A percentile compares a stretch with the other conserved stretches of the same genome.
Conservation (phyloP, 1,140 invertebrate species). For the Nilaparvata lugens region DNA sequence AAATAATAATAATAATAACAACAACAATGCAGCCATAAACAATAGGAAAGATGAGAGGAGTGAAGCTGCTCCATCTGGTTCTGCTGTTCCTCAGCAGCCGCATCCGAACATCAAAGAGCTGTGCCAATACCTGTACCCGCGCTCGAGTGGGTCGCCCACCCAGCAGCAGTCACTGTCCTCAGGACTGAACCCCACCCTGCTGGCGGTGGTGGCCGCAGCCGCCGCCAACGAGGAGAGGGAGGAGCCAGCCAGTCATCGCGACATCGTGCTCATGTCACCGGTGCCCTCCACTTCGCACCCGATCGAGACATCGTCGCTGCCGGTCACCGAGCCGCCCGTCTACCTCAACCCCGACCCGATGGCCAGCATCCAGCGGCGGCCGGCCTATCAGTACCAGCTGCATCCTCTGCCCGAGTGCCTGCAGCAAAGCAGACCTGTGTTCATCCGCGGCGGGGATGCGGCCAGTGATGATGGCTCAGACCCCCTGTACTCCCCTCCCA, state of each 20-base stretch:
- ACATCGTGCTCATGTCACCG: conserved; percentile 16
- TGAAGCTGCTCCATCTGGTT: not conserved
- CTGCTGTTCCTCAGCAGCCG: no score
- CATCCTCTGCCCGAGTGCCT: conserved; percentile 15
- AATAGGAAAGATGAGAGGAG: not conserved
- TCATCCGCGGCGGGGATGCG: conserved; percentile 29
- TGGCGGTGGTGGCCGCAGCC: conserved; percentile 38
- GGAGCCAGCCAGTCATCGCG: not conserved
- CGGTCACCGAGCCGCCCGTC: conserved; percentile 28
- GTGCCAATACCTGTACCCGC: conserved; percentile 24
- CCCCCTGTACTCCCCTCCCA: conserved; percentile 48
- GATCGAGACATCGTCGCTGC: conserved; percentile 20
- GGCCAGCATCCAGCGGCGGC: conserved; percentile 20
- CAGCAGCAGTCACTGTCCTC: not conserved
- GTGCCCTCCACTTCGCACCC: conserved; percentile 24
- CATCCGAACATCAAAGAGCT: conserved; percentile 21
- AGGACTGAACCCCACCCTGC: conserved; percentile 38
- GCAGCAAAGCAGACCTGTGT: conserved; percentile 40
- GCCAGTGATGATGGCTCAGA: conserved; percentile 23
- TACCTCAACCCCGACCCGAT: conserved; percentile 28
- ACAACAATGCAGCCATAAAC: not conserved
- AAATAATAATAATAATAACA: not conserved
- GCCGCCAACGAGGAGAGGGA: conserved; percentile 32
- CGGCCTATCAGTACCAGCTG: not conserved
- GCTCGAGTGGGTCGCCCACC: not conserved